phyloP scores from a whole-genome alignment of 2,888 invertebrate species.

The Tupiocoris notatus region DNA sequence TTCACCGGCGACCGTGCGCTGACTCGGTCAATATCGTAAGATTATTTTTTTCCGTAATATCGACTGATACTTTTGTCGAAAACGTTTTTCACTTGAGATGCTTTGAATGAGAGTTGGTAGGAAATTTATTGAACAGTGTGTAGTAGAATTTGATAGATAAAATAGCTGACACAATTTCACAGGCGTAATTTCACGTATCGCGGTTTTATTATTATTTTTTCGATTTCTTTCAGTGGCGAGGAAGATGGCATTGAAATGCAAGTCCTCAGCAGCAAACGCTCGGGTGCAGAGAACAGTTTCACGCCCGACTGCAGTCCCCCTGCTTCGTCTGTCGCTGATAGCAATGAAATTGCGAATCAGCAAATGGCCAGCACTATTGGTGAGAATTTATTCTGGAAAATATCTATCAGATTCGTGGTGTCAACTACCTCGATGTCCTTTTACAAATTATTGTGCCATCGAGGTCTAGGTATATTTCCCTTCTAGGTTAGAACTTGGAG shows the following conservation, averaged over 20 bases:
- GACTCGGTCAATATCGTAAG: background rate
- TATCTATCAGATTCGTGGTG: too few relatives aligned
- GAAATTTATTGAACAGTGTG: too few relatives aligned
- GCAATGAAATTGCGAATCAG: slow-evolving; percentile 50
- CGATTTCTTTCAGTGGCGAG: slow-evolving; percentile 57
- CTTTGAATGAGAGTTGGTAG: background rate
- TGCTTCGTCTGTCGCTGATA: slow-evolving; percentile 61
- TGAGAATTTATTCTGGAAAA: slow-evolving; percentile 53
- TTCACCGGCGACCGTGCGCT: background rate
- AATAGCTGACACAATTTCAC: too few relatives aligned
- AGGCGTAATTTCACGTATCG: background rate
- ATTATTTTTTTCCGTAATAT: background rate
- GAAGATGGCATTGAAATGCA: slow-evolving; percentile 83
- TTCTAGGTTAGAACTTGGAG: too few relatives aligned
- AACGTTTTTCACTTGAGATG: background rate
- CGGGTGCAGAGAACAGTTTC: slow-evolving; percentile 54
- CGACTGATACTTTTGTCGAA: background rate
- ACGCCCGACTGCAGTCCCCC: slow-evolving; percentile 65
- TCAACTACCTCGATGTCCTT: too few relatives aligned
- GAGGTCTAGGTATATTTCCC: too few relatives aligned
- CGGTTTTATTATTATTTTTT: background rate
- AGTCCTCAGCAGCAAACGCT: slow-evolving; percentile 58
- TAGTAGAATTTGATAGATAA: too few relatives aligned
- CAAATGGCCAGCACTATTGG: slow-evolving; percentile 63
- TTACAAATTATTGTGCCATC: too few relatives aligned